Evolutionary conservation across 2,797 vertebrate genomes (phyloP).

Genomic region (Perdix hodgsoniae): DNA sequence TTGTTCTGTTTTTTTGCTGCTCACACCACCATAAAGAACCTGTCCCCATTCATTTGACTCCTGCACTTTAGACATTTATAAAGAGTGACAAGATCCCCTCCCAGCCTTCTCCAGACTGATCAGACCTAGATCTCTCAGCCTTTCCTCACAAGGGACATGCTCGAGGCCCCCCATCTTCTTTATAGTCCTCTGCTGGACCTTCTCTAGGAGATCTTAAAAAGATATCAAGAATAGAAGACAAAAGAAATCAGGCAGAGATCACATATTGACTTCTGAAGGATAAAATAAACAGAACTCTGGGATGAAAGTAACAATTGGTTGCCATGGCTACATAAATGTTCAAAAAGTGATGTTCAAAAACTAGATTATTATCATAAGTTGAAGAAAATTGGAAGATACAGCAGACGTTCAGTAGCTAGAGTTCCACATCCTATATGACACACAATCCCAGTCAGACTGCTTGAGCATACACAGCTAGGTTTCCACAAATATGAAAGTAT

Average conservation of each 20-base stretch:
- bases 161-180: too few relatives aligned
- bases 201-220: neutral
- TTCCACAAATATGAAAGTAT: neutral
- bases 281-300: neutral
- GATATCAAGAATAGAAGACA: neutral
- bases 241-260: neutral
- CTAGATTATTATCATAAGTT: neutral
- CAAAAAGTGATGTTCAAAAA: neutral
- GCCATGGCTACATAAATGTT: neutral
- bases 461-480: neutral
- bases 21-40: too few relatives aligned
- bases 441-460: neutral
- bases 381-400: neutral
- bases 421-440: too few relatives aligned
- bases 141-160: too few relatives aligned
- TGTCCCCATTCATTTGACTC: too few relatives aligned
- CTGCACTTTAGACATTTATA: too few relatives aligned
- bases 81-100: too few relatives aligned
- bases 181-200: too few relatives aligned
- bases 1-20: too few relatives aligned
- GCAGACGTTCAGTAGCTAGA: neutral
- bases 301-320: neutral
- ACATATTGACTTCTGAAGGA: neutral
- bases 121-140: too few relatives aligned
- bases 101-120: too few relatives aligned